Percentiles rank a stretch among this genome's conserved stretches.
These are phyloP conservation scores for Mastigias papua DNA, from an alignment of 30 jellyfish, hydroid and myxozoan species.

Conservation along the genomic window DNA sequence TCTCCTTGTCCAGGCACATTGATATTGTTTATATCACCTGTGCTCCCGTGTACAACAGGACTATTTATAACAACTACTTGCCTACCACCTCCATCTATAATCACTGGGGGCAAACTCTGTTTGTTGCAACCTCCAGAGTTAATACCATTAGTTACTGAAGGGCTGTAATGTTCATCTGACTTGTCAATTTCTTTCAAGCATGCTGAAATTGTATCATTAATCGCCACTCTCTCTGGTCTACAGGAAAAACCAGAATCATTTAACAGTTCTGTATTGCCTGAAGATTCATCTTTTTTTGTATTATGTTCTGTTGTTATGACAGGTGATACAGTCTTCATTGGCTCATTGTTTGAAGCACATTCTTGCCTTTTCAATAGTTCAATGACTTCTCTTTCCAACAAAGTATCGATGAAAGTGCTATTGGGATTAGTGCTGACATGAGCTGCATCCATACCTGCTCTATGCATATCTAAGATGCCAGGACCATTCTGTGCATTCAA, in stretches of 20 bases:
- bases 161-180: neutral
- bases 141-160: neutral
- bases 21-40: conserved; percentile 5
- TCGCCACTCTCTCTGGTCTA: neutral
- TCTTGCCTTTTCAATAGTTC: conserved; percentile 48
- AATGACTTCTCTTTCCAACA: conserved; percentile 58
- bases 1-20: conserved; percentile 33
- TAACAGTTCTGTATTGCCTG: neutral
- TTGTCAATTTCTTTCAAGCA: neutral
- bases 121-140: neutral
- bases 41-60: conserved; percentile 44
- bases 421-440: neutral
- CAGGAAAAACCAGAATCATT: neutral
- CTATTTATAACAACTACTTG: conserved; percentile 77
- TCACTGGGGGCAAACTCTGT: conserved; percentile 51
- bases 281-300: neutral
- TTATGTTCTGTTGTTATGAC: neutral
- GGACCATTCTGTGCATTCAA: neutral
- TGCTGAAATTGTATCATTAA: neutral
- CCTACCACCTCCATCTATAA: conserved; percentile 75
- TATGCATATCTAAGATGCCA: too few relatives aligned
- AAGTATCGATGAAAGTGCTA: conserved; percentile 17
- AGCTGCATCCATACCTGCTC: neutral
- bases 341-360: neutral
- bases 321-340: neutral